A percentile compares a stretch with the other conserved stretches of the same genome.
Evolutionary conservation across 2,797 vertebrate species (phyloP).

Genomic region (Heteromormyrus szaboi): DNA sequence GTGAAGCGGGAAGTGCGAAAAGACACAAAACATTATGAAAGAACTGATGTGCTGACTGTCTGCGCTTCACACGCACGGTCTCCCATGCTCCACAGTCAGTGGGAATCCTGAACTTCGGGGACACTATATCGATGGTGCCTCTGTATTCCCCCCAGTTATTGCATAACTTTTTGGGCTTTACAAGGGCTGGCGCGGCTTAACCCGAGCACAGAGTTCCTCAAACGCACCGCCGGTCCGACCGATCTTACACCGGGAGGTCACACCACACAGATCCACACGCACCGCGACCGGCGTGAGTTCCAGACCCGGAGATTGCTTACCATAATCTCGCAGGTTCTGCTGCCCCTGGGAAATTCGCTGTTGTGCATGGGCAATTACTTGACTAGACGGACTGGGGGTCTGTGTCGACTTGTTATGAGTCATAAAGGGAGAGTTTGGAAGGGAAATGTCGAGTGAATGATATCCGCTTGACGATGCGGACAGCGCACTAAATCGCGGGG

Average conservation of each 20-base stretch:
- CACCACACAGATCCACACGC: background rate
- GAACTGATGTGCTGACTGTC: background rate
- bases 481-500: conserved; percentile 65
- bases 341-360: conserved; percentile 55
- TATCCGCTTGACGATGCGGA: conserved; percentile 81
- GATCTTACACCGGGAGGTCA: background rate
- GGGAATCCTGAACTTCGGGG: background rate
- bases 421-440: conserved; percentile 70
- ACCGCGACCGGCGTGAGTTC: background rate
- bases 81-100: background rate
- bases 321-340: conserved; percentile 33
- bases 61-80: background rate
- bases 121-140: background rate
- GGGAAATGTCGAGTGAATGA: conserved; percentile 82
- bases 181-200: background rate
- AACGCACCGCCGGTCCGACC: background rate
- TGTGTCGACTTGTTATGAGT: conserved; percentile 79
- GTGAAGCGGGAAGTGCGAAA: background rate
- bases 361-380: conserved; percentile 59
- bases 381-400: conserved; percentile 76
- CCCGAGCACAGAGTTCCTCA: background rate
- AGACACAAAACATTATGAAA: background rate
- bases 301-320: conserved; percentile 36
- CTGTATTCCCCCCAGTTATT: background rate
- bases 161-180: background rate